A percentile compares a stretch with the other conserved stretches of the same genome.
Conservation (phyloP, 2,113 vertebrate species). For the Malurus alboscapulatus region DNA sequence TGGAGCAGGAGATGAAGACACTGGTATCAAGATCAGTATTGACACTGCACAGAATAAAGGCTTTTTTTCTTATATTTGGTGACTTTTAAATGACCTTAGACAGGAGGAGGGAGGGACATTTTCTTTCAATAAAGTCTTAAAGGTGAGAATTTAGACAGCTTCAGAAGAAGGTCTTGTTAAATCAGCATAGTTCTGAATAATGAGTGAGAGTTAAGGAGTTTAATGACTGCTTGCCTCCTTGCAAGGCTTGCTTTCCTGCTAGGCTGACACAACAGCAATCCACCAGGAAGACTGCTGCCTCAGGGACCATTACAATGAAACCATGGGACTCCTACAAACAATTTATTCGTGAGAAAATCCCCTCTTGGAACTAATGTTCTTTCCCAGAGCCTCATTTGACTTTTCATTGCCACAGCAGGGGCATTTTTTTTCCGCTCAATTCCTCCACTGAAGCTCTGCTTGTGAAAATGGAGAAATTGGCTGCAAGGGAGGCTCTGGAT, state of each 20-base stretch:
- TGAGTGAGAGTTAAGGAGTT: background rate
- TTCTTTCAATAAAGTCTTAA: constrained; percentile 1
- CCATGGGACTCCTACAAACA: constrained; percentile 63
- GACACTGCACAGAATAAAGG: background rate
- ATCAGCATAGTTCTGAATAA: constrained; percentile 8
- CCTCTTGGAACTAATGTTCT: constrained; percentile 41
- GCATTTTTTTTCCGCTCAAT: background rate
- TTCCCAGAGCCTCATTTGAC: constrained; percentile 50
- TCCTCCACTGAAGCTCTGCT: background rate
- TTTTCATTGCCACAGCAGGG: constrained; percentile 64
- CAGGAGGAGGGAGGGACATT: background rate
- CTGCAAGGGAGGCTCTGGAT: constrained; percentile 45
- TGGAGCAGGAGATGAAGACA: background rate
- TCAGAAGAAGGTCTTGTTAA: constrained; percentile 21
- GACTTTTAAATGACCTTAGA: background rate
- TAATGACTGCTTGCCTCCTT: constrained; percentile 66
- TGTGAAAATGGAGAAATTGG: background rate
- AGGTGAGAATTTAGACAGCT: constrained; percentile 33
- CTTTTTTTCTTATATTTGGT: background rate
- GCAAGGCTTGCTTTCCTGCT: constrained; percentile 34
- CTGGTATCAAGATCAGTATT: background rate
- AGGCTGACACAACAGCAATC: constrained; percentile 60
- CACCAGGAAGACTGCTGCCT: constrained; percentile 54
- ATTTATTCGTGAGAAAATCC: constrained; percentile 73
- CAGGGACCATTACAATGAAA: constrained; percentile 55